Evolutionary conservation across 2,113 vertebrate species (phyloP).

Genomic region (Sander lucioperca): DNA sequence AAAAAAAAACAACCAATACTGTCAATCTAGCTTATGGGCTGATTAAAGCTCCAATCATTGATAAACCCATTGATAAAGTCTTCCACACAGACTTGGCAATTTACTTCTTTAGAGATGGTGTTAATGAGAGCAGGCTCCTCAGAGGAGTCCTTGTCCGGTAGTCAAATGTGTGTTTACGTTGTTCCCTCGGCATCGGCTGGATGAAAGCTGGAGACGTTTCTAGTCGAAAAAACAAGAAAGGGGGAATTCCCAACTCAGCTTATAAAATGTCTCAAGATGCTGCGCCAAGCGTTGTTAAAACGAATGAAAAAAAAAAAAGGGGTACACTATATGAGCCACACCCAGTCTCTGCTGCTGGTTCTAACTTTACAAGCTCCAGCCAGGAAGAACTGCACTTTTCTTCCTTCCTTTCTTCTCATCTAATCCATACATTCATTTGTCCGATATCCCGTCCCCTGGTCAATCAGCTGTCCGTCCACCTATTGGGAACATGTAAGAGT

Average conservation of each 20-base stretch:
- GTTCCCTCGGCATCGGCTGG: constrained; percentile 2
- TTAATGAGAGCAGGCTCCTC: constrained; percentile 41
- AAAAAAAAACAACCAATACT: constrained; percentile 68
- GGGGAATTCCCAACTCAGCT: constrained; percentile 41
- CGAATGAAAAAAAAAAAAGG: constrained; percentile 36
- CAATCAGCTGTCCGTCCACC: constrained; percentile 25
- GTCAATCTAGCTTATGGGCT: constrained; percentile 63
- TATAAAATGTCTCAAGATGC: constrained; percentile 62
- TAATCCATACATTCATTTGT: constrained; percentile 63
- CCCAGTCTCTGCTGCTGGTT: constrained; percentile 62
- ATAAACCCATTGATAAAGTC: constrained; percentile 25
- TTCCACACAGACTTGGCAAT: constrained; percentile 16
- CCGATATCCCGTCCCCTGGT: constrained; percentile 32
- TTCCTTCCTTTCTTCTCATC: not conserved
- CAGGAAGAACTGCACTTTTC: constrained; percentile 42
- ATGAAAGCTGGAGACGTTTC: constrained; percentile 47
- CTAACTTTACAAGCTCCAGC: constrained; percentile 47
- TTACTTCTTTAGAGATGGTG: constrained; percentile 20
- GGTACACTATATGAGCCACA: constrained; percentile 44
- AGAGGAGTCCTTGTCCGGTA: constrained; percentile 59
- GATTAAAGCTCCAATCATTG: constrained; percentile 67
- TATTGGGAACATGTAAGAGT: constrained; percentile 26
- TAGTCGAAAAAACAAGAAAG: constrained; percentile 33
- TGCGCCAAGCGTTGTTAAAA: constrained; percentile 66
- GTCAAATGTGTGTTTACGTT: constrained; percentile 12